phyloP scores from a whole-genome alignment of 2,888 invertebrate genomes.

The Plebejus melissa region DNA sequence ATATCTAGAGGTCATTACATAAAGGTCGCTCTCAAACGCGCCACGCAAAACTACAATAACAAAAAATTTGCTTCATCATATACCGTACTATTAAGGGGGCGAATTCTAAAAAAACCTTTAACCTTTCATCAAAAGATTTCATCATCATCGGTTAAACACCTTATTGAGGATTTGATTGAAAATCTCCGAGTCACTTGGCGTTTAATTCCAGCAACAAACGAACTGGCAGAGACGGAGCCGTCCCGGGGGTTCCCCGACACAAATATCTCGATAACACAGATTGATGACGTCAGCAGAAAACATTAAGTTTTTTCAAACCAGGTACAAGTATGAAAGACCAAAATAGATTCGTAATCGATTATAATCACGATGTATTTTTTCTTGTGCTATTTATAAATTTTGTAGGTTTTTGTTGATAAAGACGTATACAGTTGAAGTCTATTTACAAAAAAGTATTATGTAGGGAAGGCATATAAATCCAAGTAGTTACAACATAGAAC shows the following conservation, averaged over 20 bases:
- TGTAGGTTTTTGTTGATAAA: no score
- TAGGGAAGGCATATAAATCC: no score
- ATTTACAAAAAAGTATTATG: no score
- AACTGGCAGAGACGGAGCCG: slow-evolving; percentile 6
- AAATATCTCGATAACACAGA: slow-evolving; percentile 8
- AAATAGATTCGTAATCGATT: no score
- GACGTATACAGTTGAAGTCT: no score
- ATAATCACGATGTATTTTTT: no score
- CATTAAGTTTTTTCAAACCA: not conserved
- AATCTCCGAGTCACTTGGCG: slow-evolving; percentile 21
- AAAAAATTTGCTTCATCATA: not conserved
- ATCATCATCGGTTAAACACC: not conserved
- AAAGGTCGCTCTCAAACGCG: no score
- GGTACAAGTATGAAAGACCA: not conserved
- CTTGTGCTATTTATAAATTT: no score
- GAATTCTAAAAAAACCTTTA: not conserved
- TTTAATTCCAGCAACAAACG: slow-evolving; percentile 13
- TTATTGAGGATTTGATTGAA: slow-evolving; percentile 13
- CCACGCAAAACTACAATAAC: not conserved
- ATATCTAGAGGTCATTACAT: no score
- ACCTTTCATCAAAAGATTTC: not conserved
- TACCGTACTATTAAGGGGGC: not conserved
- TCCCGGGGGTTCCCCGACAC: slow-evolving; percentile 1
- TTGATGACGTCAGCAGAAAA: slow-evolving; percentile 18
- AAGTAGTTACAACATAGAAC: no score